These are phyloP conservation scores for Chlamydotis undulata DNA, from an alignment of 2,113 vertebrate species.

Conservation along the genomic window DNA sequence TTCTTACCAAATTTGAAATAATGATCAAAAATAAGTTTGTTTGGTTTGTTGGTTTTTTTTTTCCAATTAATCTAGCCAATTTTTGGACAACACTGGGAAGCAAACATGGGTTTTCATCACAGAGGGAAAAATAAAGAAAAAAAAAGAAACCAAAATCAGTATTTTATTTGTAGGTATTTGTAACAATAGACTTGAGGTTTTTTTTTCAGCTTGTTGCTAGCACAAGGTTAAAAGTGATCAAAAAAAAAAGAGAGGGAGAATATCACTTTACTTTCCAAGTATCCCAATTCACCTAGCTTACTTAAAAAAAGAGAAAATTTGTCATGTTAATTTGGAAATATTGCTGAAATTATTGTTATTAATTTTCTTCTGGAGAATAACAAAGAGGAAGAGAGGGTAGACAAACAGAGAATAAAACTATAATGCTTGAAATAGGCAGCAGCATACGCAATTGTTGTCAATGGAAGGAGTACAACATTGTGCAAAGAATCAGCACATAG, in stretches of 20 bases:
- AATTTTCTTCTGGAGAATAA: background rate
- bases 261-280: background rate
- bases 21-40: background rate
- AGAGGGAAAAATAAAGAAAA: background rate
- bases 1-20: background rate
- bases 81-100: background rate
- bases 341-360: background rate
- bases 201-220: background rate
- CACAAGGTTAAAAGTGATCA: background rate
- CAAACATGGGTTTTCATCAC: background rate
- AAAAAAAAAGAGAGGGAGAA: background rate
- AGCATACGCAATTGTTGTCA: background rate
- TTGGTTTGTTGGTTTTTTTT: too few species aligned
- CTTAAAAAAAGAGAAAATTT: background rate
- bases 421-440: background rate
- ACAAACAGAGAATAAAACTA: background rate
- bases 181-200: background rate
- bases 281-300: background rate
- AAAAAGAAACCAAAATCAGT: background rate
- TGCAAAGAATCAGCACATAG: background rate
- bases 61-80: fast-evolving
- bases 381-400: background rate
- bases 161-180: background rate
- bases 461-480: background rate
- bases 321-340: background rate